These are phyloP conservation scores for Mus spicilegus DNA, from an alignment of 2,113 vertebrate species.

Conservation along the genomic window DNA sequence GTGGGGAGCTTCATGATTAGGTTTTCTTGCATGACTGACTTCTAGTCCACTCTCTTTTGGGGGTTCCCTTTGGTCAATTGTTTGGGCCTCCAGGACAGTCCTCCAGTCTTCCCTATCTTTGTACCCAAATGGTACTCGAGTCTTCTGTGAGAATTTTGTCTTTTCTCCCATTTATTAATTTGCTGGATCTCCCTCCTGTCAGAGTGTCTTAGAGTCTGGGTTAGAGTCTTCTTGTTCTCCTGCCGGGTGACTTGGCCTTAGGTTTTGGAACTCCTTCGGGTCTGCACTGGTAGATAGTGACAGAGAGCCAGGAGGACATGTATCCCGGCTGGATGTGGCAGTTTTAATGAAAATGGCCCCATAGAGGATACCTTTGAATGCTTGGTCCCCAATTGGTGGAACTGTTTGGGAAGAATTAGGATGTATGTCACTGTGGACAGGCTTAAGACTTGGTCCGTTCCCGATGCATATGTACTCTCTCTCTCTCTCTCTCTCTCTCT, in stretches of 20 bases:
- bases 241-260: neutral
- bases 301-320: neutral
- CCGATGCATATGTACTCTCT: neutral
- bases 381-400: neutral
- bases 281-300: neutral
- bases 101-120: neutral
- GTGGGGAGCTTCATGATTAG: neutral
- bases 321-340: neutral
- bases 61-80: neutral
- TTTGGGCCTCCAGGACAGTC: neutral
- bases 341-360: neutral
- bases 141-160: neutral
- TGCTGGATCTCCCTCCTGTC: neutral
- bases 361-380: neutral
- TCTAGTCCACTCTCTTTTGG: neutral
- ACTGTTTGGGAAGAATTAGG: neutral
- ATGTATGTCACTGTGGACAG: no score
- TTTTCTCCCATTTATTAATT: neutral
- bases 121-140: neutral
- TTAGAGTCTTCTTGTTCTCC: neutral
- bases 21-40: neutral
- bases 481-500: no score
- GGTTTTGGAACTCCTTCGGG: neutral
- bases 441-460: neutral
- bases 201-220: neutral